These are phyloP conservation scores for Hermodice carunculata DNA, from an alignment of 2,888 invertebrate species.

Conservation along the genomic window DNA sequence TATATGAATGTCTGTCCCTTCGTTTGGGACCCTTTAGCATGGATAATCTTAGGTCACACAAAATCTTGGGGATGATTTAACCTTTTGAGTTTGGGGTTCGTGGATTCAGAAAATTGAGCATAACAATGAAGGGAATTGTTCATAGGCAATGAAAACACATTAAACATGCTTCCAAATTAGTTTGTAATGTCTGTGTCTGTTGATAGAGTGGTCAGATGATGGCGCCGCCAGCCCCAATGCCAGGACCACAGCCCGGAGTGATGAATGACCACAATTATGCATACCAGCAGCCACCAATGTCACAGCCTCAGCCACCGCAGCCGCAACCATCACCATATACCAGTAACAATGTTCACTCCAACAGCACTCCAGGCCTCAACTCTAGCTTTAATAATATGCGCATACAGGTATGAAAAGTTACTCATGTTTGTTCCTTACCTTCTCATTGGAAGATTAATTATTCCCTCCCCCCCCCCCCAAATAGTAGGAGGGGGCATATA, in stretches of 20 bases:
- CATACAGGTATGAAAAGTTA: conserved; percentile 23
- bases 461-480: neutral
- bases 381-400: conserved; percentile 26
- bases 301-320: neutral
- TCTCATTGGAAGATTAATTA: neutral
- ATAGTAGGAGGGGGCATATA: no score
- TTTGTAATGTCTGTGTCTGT: no score
- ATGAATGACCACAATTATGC: neutral
- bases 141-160: no score
- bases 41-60: no score
- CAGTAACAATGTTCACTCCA: neutral
- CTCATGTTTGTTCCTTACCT: neutral
- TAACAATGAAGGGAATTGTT: no score
- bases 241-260: neutral
- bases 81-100: neutral
- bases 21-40: no score
- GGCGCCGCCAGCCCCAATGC: conserved; percentile 3
- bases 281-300: neutral
- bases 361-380: conserved; percentile 16
- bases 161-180: no score
- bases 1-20: no score
- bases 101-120: neutral
- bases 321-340: neutral
- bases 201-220: no score
- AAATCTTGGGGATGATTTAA: neutral